Base-by-base conservation (phyloP, 2,113 vertebrate genomes). In the Rattus rattus region DNA sequence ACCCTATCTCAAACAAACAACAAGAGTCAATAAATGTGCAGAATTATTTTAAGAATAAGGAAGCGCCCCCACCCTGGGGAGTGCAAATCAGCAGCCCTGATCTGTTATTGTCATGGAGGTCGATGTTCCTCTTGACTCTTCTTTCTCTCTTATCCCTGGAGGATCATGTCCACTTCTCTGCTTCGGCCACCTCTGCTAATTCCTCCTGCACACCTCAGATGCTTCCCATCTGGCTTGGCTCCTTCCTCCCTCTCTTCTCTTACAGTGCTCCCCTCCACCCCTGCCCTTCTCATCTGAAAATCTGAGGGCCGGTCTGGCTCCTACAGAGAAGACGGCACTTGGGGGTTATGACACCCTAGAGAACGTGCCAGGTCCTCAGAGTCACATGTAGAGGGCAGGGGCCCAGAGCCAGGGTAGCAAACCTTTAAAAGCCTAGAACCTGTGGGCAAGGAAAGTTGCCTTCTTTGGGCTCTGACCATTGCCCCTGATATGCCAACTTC, bases 91-190 rank as follows among this genome's bases (percentile, higher is more conserved):
- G 10, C 10, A 19, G 7, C 19, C n/a, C 9, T 5, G 2, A 4
- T 56, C 12, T 30, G 16, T 30, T 33, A 6, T 0, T 33, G 14
- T 36, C 0, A 4, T 3, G 30, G 54, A 3, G 8, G 43, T 1
- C 7, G 12, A 24, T 17, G 70, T 30, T 63, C 30, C 63, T 47
- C 3, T 11, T 43, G 69, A 26, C 20, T 43, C 65, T 33, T 65
- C 72, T 52, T 67, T 52, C 28, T 39, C 0, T 6, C 0, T 65
- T 77, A 72, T 75, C 84, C 84, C 13, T 2, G 8, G n/a, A 39
- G 22, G 24, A 2, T 2, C 20, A 22, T 9, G 20, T 30, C 54
- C 4, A 43, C 26, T n/a, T 30, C 63, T 2, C 3, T 11, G 73
- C n/a, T 52, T 52, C 11, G 30, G 2, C 65, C 43, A 20, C 39